Conservation (phyloP, 2,797 vertebrate genomes). For the Crax fasciolata region DNA sequence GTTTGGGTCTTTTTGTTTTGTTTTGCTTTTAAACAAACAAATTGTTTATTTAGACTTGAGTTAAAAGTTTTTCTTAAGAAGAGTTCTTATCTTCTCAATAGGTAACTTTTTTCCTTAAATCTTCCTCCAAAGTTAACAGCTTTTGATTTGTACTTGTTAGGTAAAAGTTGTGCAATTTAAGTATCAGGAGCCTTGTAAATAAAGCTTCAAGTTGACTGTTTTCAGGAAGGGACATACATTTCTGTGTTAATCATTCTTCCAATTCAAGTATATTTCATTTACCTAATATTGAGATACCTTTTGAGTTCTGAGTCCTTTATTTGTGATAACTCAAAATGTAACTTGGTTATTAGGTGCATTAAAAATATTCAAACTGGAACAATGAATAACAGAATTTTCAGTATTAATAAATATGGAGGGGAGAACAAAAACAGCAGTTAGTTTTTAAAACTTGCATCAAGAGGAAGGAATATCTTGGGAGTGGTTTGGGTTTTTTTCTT, state of each 20-base stretch:
- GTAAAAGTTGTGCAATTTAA: neutral
- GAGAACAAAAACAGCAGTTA: neutral
- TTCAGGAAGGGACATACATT: neutral
- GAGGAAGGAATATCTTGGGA: neutral
- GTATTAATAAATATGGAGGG: neutral
- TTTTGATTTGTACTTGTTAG: neutral
- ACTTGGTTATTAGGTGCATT: neutral
- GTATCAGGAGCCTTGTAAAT: neutral
- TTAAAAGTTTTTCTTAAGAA: neutral
- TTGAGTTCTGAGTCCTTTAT: neutral
- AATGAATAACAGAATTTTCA: neutral
- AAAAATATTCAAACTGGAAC: neutral
- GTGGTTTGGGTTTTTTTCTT: rapidly evolving
- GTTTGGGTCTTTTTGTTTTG: neutral
- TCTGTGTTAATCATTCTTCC: neutral
- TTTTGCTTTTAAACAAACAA: neutral
- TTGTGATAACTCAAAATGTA: neutral
- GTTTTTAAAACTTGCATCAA: neutral
- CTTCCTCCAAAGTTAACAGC: constrained; percentile 32
- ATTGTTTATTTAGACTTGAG: neutral
- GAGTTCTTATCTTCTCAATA: neutral
- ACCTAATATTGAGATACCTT: neutral
- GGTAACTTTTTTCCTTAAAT: constrained; percentile 7
- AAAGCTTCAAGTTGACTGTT: neutral
- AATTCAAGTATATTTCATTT: neutral